Conservation (phyloP, 2,888 invertebrate genomes). For the Cantharis nigra region DNA sequence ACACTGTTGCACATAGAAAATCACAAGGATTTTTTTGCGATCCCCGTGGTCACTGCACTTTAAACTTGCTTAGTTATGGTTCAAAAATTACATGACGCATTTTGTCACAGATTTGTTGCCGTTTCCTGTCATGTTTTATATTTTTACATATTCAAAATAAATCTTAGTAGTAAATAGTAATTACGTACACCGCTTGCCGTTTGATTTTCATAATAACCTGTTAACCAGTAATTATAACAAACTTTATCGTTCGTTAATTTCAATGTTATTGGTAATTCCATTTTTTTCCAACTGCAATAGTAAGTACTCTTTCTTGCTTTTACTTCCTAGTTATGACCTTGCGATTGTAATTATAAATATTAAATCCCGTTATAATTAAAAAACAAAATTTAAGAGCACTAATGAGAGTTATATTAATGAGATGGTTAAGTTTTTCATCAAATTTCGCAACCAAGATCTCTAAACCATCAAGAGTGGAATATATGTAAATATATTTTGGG, state of each 20-base stretch:
- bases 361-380: neutral
- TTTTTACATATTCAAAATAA: neutral
- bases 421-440: neutral
- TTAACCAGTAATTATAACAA: neutral
- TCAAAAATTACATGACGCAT: neutral
- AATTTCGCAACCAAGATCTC: neutral
- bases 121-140: neutral
- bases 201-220: too few species aligned
- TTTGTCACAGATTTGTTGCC: neutral
- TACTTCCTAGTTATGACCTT: neutral
- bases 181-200: neutral
- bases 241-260: neutral
- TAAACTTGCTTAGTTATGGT: neutral
- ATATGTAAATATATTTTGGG: neutral
- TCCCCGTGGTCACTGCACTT: neutral
- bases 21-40: neutral
- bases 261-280: neutral
- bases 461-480: too few species aligned
- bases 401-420: neutral
- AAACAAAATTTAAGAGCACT: neutral
- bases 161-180: neutral
- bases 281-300: neutral
- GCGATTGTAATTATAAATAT: neutral
- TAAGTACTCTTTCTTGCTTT: neutral
- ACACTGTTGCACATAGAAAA: neutral